These are phyloP conservation scores for Pseudoips prasinana DNA, from an alignment of 2,888 invertebrate species.

Conservation along the genomic window DNA sequence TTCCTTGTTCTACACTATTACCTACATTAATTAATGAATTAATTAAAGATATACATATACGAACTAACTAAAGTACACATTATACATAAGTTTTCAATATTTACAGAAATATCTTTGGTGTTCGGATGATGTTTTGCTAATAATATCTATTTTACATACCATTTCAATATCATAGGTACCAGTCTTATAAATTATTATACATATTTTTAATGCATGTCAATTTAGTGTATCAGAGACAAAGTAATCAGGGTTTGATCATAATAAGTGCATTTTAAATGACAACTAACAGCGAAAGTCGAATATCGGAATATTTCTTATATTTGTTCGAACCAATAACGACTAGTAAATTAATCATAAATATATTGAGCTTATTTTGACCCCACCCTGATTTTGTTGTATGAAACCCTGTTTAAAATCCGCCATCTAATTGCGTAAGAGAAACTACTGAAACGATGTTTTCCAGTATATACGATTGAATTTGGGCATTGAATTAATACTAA, in stretches of 20 bases:
- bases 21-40: constrained; percentile 12
- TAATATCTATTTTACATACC: constrained; percentile 37
- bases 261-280: constrained; percentile 32
- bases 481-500: too few relatives aligned
- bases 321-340: too few relatives aligned
- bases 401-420: constrained; percentile 15
- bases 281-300: too few relatives aligned
- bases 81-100: constrained; percentile 30
- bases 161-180: constrained; percentile 32
- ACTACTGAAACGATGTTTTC: too few relatives aligned
- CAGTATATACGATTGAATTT: too few relatives aligned
- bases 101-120: constrained; percentile 42
- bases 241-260: constrained; percentile 36
- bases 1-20: constrained; percentile 24
- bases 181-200: constrained; percentile 41
- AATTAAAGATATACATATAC: constrained; percentile 21
- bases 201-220: constrained; percentile 18
- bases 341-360: constrained; percentile 1
- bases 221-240: not conserved
- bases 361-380: constrained; percentile 38
- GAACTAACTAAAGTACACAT: constrained; percentile 21
- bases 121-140: constrained; percentile 29
- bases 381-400: constrained; percentile 18
- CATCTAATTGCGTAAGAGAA: constrained; percentile 3
- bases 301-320: too few relatives aligned